These are phyloP conservation scores for Bombyx huttoni DNA, from an alignment of 2,888 invertebrate genomes.

Conservation along the genomic window DNA sequence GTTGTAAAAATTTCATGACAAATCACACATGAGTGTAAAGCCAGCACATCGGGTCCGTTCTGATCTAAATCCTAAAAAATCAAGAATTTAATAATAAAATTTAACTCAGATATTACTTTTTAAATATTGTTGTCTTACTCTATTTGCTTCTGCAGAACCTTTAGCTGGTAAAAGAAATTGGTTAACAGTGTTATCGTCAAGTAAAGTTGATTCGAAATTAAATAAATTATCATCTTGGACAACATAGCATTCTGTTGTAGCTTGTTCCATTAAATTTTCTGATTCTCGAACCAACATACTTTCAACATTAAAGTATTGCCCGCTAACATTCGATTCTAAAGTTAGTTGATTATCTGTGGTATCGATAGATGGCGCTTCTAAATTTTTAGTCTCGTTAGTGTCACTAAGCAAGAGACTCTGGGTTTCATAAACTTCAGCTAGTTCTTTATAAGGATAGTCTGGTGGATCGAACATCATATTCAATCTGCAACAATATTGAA, in stretches of 20 bases:
- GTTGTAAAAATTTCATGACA: slow-evolving; percentile 62
- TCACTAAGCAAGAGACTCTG: slow-evolving; percentile 37
- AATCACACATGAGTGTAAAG: slow-evolving; percentile 53
- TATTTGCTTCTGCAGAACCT: slow-evolving; percentile 22
- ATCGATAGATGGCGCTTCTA: slow-evolving; percentile 13
- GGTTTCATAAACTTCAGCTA: slow-evolving; percentile 43
- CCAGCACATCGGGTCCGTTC: slow-evolving; percentile 42
- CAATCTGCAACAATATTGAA: slow-evolving; percentile 2
- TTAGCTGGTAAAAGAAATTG: slow-evolving; percentile 53
- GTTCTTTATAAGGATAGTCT: slow-evolving; percentile 57
- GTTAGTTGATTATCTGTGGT: slow-evolving; percentile 34
- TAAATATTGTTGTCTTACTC: slow-evolving; percentile 16
- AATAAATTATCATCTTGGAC: slow-evolving; percentile 41
- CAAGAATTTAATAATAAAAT: not conserved
- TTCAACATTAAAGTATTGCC: slow-evolving; percentile 38
- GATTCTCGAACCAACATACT: slow-evolving; percentile 20
- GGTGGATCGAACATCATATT: slow-evolving; percentile 63
- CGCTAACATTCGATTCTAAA: slow-evolving; percentile 41
- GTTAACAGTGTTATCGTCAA: slow-evolving; percentile 59
- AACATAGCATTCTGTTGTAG: slow-evolving; percentile 29
- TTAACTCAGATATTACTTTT: not conserved
- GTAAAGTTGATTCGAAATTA: slow-evolving; percentile 45
- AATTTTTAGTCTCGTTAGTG: slow-evolving; percentile 16
- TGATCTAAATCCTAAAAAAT: slow-evolving; percentile 28
- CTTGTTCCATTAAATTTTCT: slow-evolving; percentile 13